Base-by-base conservation (phyloP, 2,888 invertebrate species). In the Parnassius glacialis region DNA sequence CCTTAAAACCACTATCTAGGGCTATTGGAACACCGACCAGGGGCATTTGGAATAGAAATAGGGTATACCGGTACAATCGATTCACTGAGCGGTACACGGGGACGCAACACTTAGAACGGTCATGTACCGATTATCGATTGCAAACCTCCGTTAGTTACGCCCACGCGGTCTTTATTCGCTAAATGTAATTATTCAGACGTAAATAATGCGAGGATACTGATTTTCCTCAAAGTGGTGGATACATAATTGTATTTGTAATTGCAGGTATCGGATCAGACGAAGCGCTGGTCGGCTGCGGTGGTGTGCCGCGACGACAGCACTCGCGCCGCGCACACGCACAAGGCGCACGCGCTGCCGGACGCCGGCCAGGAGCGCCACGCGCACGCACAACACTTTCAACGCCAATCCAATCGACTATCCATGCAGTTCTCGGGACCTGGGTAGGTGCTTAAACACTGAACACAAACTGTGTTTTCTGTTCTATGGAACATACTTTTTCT, bases 391-490 rank as follows among this genome's bases (percentile, higher is more conserved):
- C 83, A 87, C 71, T 93, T 93, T 76, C 92, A 92, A 69, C 79
- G 93, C 92, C 83, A 94, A 92, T 75, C 86, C 64, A 95, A 95
- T 77, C 92, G 97, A 20, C 91, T 97, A 51, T 97, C 97, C 1
- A 97, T 97, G 94, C 96, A 96, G 85, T 96, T 96, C 81, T 93
- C 96, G n/a, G 95, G 96, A 52, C 94, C 94, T 50, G 95, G 95
- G 92, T 60, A 12, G 12, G 59, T 44, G n/a, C 1, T 34, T 34
- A 1, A 34, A 5, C 34, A 34, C 34, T 7, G 34, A 34, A 0
- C 34, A 34, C 7, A 34, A 5, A 34, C 7, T 34, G 34, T 34
- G 34, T 34, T 34, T 34, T 34, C 34, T 34, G 34, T 34, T 34
- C 34, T 34, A 34, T 34, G 5, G 34, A 34, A 34, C 34, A 34